Base-by-base conservation (phyloP, 2,888 invertebrate species). In the Volucella inanis region DNA sequence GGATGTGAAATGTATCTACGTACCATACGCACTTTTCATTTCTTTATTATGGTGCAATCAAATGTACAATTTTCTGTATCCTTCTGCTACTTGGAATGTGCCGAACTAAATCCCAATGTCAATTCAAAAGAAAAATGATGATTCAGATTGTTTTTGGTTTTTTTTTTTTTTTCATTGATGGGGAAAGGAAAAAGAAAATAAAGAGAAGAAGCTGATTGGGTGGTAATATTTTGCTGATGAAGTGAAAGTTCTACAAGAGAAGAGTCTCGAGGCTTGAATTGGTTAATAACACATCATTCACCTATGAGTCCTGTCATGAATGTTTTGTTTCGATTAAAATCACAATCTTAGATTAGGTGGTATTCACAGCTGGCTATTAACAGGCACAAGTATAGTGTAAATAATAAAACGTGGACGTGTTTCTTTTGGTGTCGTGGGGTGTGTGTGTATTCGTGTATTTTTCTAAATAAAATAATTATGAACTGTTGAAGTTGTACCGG, bases 21-120 rank as follows among this genome's bases (percentile, higher is more conserved):
- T 31, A 31, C 31, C 31, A 31, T 31, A 31, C 31, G 31, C 6
- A 31, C 31, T 72, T 72, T 72, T 67, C 54, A 79, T 71, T 72
- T 72, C 70, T 79, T 79, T 65, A 67, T 79, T 72, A 72, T 70
- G 70, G 64, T 64, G 64, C n/a, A 64, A 70, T 61, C 67, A 43
- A 47, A 67, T 14, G 67, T 47, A 59, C 47, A 18, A 59, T 61
- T 75, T 50, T 67, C 43, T 18, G 31, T 49, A n/a, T 22, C 47
- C 18, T 22, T 45, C 10, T 18, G n/a, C 39, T 57, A 31, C 49
- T 49, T 59, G 52, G 22, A 15, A 45, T n/a, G n/a, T n/a, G 15
- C n/a, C 41, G 6, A 39, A 50, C 18, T 47, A 41, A 76, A 50
- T 71, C 64, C 18, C 18, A 22, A 22, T 22, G 2, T 22, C 31